Evolutionary conservation across 35 echinoderm and acorn worm species (phyloP), one percentile per base, ranked within the genome.

Genomic region (Strongylocentrotus purpuratus): DNA sequence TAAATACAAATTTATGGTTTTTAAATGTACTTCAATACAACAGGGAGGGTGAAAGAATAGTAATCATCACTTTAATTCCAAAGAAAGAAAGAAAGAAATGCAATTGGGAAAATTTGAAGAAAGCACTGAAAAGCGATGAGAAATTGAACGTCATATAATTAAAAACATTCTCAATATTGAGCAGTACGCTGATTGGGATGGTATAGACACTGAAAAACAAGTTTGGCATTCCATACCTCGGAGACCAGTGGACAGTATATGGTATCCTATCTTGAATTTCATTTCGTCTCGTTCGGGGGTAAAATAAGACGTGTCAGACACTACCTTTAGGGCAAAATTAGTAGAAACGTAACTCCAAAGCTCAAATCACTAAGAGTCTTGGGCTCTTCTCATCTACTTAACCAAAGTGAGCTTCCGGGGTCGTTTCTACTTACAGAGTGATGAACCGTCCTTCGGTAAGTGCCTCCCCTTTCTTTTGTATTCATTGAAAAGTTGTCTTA

Each of bases 301-400:
- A 78, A 78, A 78, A 78, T 78, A n/a, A 78, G 65, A 78, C 65
- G 65, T n/a, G 65, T n/a, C 65, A 78, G 65, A 78, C 65, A 78
- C 6, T 22, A n/a, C 4, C 65, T 28, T 78, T 78, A 78, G 65
- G 65, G 25, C 65, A 4, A 78, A 78, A 78, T 78, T 78, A 78
- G 65, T n/a, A 22, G 65, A 28, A 78, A 78, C 65, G 22, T 78
- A 78, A 78, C 65, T 78, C 65, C 65, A 15, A 78, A 78, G 65
- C 22, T 78, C 65, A 78, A n/a, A n/a, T 78, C 65, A 78, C 65
- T 78, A 78, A 59, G 52, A 59, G 52, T 59, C 5, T 14, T 4
- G 0, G 22, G 18, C 65, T 78, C 25, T n/a, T 18, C 25, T 78
- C 65, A 78, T 78, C 65, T 78, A 78, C 65, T 78, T 78, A 78